Conservation (phyloP, 1,140 invertebrate species). For the Bursaphelenchus mucronatus region DNA sequence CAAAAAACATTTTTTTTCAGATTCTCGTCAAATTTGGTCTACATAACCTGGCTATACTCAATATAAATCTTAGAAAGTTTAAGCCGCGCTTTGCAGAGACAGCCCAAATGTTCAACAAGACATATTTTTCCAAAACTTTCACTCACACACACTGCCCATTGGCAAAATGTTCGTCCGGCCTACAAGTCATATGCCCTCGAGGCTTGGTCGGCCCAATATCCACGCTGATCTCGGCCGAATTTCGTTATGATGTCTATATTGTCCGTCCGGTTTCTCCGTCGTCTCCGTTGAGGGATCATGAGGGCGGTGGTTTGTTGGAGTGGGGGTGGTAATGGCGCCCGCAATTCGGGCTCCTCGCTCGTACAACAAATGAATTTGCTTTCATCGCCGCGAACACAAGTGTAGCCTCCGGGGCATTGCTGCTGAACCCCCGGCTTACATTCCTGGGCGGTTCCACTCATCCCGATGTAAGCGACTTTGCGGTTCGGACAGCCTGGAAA, state of each 20-base stretch:
- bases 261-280: not conserved
- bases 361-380: slow-evolving; percentile 25
- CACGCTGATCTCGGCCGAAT: no score
- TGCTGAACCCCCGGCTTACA: slow-evolving; percentile 18
- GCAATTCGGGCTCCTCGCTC: not conserved
- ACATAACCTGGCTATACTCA: no score
- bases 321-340: not conserved
- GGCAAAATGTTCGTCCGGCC: slow-evolving; percentile 14
- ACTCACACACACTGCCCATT: slow-evolving; percentile 15
- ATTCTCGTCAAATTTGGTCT: no score
- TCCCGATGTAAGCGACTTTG: slow-evolving; percentile 23
- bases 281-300: not conserved
- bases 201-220: not conserved
- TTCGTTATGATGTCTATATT: no score
- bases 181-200: slow-evolving; percentile 1
- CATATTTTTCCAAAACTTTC: no score
- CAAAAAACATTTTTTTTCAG: no score
- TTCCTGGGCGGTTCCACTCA: slow-evolving; percentile 10
- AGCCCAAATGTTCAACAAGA: no score
- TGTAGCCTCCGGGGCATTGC: slow-evolving; percentile 21
- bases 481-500: slow-evolving; percentile 14
- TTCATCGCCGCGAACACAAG: slow-evolving; percentile 10
- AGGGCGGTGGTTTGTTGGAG: not conserved
- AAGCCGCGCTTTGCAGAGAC: no score
- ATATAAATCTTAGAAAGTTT: no score